Evolutionary conservation across 2,113 vertebrate genomes (phyloP).

Genomic region (Sialia sialis): DNA sequence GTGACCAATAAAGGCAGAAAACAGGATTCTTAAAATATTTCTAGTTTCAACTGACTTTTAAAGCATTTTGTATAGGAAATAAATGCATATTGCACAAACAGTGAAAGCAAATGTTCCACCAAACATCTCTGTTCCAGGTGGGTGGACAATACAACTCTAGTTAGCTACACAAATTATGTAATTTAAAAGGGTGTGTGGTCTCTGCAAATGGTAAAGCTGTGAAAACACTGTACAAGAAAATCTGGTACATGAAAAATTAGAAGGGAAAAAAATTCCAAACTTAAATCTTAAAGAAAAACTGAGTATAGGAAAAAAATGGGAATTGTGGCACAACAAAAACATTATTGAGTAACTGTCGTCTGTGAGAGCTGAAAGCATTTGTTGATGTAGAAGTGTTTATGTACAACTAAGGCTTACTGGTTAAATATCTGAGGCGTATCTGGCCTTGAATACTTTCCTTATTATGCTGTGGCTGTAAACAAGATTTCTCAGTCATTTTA

Average conservation of each 20-base stretch:
- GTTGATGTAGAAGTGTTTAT: slow-evolving; percentile 88
- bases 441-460: slow-evolving; percentile 86
- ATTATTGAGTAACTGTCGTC: slow-evolving; percentile 85
- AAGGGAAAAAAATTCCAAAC: slow-evolving; percentile 77
- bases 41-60: slow-evolving; percentile 86
- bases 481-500: slow-evolving; percentile 84
- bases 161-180: slow-evolving; percentile 64
- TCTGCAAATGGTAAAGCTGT: slow-evolving; percentile 73
- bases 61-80: slow-evolving; percentile 85
- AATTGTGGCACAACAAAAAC: slow-evolving; percentile 91
- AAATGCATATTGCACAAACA: slow-evolving; percentile 98
- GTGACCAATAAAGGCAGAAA: slow-evolving; percentile 80
- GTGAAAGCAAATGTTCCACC: slow-evolving; percentile 93
- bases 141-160: slow-evolving; percentile 71
- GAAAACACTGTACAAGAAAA: slow-evolving; percentile 72
- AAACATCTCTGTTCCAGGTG: slow-evolving; percentile 80
- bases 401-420: slow-evolving; percentile 99
- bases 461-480: slow-evolving; percentile 88
- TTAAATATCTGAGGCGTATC: slow-evolving; percentile 94
- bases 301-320: slow-evolving; percentile 69
- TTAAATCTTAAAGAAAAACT: slow-evolving; percentile 71
- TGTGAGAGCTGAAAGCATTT: slow-evolving; percentile 86
- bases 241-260: slow-evolving; percentile 78
- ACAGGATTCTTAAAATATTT: slow-evolving; percentile 75
- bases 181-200: slow-evolving; percentile 62